These are phyloP conservation scores for Ceratothoa steindachneri DNA, from an alignment of 2,888 invertebrate species.

Conservation along the genomic window DNA sequence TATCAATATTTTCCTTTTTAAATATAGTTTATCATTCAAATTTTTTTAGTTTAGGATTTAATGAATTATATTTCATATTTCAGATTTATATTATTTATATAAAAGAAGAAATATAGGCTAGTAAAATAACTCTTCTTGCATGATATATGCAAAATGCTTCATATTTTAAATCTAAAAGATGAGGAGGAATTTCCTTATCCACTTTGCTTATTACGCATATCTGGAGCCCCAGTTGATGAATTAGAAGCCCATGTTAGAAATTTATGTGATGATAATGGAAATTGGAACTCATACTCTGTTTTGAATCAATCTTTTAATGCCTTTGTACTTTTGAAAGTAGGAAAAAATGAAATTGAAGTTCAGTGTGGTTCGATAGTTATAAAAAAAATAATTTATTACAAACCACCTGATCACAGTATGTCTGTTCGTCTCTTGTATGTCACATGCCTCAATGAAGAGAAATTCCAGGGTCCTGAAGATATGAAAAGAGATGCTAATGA, in stretches of 20 bases:
- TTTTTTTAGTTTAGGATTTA: too few species aligned
- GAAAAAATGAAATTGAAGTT: conserved; percentile 63
- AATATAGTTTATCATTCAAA: too few species aligned
- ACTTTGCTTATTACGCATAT: conserved; percentile 55
- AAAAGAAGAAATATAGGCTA: too few species aligned
- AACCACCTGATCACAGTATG: conserved; percentile 60
- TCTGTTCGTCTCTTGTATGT: conserved; percentile 75
- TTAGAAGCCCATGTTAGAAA: conserved; percentile 60
- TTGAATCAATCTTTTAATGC: conserved; percentile 67
- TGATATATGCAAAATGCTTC: conserved; percentile 40
- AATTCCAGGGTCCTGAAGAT: conserved; percentile 66
- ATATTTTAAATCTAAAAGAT: conserved; percentile 61
- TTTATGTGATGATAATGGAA: conserved; percentile 32
- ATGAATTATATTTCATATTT: too few species aligned
- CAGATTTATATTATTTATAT: too few species aligned
- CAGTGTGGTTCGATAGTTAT: conserved; percentile 58
- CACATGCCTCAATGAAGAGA: conserved; percentile 73
- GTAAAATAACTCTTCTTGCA: too few species aligned
- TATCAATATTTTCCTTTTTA: too few species aligned
- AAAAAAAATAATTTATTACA: conserved; percentile 59
- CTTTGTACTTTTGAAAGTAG: conserved; percentile 62
- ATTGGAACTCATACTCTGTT: conserved; percentile 58
- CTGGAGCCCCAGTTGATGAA: conserved; percentile 26
- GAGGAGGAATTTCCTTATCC: conserved; percentile 63
- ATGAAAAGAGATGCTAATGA: conserved; percentile 64